Conservation (phyloP, 2,888 invertebrate species). For the Eilema griseolum region DNA sequence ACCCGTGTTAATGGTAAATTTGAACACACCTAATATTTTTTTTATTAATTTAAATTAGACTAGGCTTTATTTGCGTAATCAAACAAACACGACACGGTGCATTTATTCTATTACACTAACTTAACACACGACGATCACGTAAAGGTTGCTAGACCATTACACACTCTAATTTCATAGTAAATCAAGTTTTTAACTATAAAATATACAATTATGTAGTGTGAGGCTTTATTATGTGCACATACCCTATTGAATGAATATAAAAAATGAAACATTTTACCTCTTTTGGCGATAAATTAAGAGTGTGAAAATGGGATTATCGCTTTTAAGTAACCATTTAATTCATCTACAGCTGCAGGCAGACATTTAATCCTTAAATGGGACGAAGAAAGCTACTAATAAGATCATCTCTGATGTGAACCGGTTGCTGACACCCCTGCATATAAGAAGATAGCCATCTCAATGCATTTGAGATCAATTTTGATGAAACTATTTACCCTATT, state of each 20-base stretch:
- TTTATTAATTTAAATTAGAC: slow-evolving; percentile 61
- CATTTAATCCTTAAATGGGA: no score
- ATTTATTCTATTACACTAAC: slow-evolving; percentile 35
- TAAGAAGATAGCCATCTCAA: neutral
- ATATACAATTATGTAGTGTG: neutral
- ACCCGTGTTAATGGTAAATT: neutral
- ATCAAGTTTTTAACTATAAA: neutral
- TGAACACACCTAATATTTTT: slow-evolving; percentile 38
- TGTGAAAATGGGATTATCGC: neutral
- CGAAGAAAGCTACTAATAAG: no score
- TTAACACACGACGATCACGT: slow-evolving; percentile 39
- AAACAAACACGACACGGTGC: slow-evolving; percentile 62
- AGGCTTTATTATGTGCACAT: neutral
- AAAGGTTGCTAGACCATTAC: slow-evolving; percentile 9
- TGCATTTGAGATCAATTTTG: neutral
- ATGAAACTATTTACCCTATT: neutral
- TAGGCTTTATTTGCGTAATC: slow-evolving; percentile 61
- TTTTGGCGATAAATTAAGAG: no score
- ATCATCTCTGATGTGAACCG: no score
- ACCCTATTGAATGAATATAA: neutral
- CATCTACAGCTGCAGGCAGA: no score
- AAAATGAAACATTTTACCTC: no score
- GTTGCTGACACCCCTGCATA: neutral
- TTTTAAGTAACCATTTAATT: neutral
- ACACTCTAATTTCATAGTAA: neutral